Base-by-base conservation (phyloP, 2,113 vertebrate species). In the Butorides virescens region DNA sequence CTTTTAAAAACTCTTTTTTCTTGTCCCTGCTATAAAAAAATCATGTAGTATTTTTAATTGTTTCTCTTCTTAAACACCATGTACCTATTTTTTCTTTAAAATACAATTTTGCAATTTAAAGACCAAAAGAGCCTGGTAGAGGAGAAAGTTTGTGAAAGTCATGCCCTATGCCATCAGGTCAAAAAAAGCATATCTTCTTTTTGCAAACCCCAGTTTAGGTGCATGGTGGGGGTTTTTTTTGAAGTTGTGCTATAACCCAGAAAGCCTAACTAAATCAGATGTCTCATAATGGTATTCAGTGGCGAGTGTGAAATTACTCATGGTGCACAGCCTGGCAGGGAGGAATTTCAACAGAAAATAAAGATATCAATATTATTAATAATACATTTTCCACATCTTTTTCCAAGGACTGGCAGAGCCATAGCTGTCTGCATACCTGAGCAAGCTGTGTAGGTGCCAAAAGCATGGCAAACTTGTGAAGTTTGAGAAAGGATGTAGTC, bases 61-160 rank as follows among this genome's bases (percentile, higher is more conserved):
- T 2, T 82, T 86, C 36, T n/a, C 7, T 66, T 84, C 30, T 77
- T 59, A 67, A 86, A 39, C 6, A 39, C 2, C 5, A 15, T 36
- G 14, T 6, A 67, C 1, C 1, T 49, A 7, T 20, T 71, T 86
- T 49, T 49, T 72, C 16, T 68, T 85, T 56, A 68, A 82, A 79
- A 73, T 5, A 73, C 15, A 15, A 47, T 78, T 76, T 49, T 82
- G 10, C 7, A 44, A 3, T 77, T 68, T 86, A 80, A 72, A 87
- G 13, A 39, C 2, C 1, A 10, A 32, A 85, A 68, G 10, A 32
- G 7, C 3, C 6, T 25, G 3, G 2, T 20, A 23, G 15, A 65
- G 15, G 2, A 39, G 11, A 55, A 47, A 20, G 15, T 46, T 82
- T 50, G 13, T 39, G 39, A 67, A 84, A 91, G 39, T 53, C 1